Percentiles rank a stretch among this genome's conserved stretches.
Conservation (phyloP, 1,140 invertebrate genomes). For the Calycopis cecrops region DNA sequence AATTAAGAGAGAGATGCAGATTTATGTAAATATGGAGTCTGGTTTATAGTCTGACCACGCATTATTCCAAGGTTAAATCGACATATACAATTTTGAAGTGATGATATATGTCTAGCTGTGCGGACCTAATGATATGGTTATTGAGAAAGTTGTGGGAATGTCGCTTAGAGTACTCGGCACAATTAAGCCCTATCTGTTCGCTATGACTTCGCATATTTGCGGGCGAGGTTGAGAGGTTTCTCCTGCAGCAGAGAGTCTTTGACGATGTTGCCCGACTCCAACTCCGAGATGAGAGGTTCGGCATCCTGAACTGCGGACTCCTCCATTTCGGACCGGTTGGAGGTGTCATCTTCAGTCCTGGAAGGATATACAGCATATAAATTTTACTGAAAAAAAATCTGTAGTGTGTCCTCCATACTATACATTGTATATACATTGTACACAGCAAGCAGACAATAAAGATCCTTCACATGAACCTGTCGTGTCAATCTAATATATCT, state of each 20-base stretch:
- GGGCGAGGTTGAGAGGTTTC: constrained; percentile 48
- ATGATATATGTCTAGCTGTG: not conserved
- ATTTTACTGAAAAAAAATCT: too few species aligned
- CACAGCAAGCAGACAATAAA: too few species aligned
- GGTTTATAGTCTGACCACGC: too few species aligned
- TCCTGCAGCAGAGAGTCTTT: constrained; percentile 60
- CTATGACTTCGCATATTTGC: constrained; percentile 58
- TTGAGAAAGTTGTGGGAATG: not conserved
- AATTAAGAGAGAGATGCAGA: too few species aligned
- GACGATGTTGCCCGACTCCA: constrained; percentile 44
- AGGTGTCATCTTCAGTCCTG: constrained; percentile 7
- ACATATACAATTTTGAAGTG: not conserved
- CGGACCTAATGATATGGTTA: not conserved
- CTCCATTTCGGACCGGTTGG: constrained; percentile 33
- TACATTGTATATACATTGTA: too few species aligned
- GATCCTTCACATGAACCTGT: too few species aligned
- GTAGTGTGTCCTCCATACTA: too few species aligned
- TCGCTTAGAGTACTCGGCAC: not conserved
- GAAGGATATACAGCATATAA: not conserved
- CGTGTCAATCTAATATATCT: too few species aligned
- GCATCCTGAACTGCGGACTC: constrained; percentile 29
- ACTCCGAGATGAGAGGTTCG: constrained; percentile 27
- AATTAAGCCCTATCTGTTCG: constrained; percentile 11
- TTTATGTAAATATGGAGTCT: too few species aligned
- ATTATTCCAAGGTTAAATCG: too few species aligned